Evolutionary conservation across 2,888 invertebrate genomes (phyloP).

Genomic region (Apamea monoglypha): DNA sequence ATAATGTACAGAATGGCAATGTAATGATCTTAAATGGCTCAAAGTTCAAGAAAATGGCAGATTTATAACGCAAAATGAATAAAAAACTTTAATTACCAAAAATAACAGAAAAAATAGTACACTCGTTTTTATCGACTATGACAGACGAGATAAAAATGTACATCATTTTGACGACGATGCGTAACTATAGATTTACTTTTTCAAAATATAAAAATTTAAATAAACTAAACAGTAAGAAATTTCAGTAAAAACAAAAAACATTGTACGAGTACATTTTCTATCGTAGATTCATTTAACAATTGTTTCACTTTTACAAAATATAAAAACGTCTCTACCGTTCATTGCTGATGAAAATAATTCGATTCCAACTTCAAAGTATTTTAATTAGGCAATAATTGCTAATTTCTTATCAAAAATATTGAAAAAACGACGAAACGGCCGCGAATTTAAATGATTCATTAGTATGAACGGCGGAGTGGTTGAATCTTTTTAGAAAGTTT

Average conservation of each 20-base stretch:
- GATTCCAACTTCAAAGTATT: neutral
- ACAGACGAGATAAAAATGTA: too few relatives aligned
- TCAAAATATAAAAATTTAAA: too few relatives aligned
- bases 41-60: too few relatives aligned
- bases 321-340: neutral
- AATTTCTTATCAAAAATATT: conserved; percentile 3
- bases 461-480: neutral
- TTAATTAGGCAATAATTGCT: neutral
- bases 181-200: too few relatives aligned
- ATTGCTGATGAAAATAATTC: neutral
- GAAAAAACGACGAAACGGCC: neutral
- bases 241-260: neutral
- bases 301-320: neutral
- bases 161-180: too few relatives aligned
- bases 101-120: too few relatives aligned
- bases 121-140: too few relatives aligned
- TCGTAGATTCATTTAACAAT: neutral
- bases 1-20: neutral
- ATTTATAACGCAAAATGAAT: too few relatives aligned
- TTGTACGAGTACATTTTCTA: neutral
- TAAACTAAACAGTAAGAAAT: too few relatives aligned
- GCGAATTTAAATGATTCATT: neutral
- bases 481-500: neutral
- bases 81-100: too few relatives aligned
- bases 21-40: too few relatives aligned